Base-by-base conservation (phyloP, 2,797 vertebrate species). In the Tamandua tetradactyla region DNA sequence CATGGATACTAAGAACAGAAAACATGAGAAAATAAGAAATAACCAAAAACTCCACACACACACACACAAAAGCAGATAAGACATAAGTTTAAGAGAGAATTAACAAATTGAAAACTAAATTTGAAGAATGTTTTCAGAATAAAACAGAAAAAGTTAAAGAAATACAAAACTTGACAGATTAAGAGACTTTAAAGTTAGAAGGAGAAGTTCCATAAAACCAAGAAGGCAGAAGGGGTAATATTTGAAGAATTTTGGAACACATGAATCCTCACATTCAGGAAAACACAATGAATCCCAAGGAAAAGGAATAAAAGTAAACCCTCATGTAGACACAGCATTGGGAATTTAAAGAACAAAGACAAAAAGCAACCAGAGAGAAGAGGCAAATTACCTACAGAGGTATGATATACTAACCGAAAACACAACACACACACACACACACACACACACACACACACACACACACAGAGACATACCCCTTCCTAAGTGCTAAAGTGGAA, bases 41-140 rank as follows among this genome's bases (percentile, higher is more conserved):
- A 47, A 83, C 59, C 66, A 71, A 61, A 62, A 80, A 62, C 32
- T 23, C 66, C 55, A 88, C 57, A 30, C 18, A 61, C 62, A 61
- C 62, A 80, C 49, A n/a, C n/a, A n/a, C n/a, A n/a, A n/a, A n/a
- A n/a, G n/a, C n/a, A n/a, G n/a, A n/a, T n/a, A n/a, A n/a, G 66
- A 79, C 55, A 88, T 42, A 92, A 52, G n/a, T 69, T 81, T 52
- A 87, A 76, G 42, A 69, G 23, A 84, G 30, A 89, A 83, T 27
- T 64, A 79, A 42, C 59, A 49, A 82, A 76, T 1, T 88, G 23
- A 94, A 87, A 82, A 64, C 27, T 47, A 75, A 71, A 61, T 68
- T 9, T 57, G 75, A 93, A 93, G 57, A 89, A 85, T 49, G 66
- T 15, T 61, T 80, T 93, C 42, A 95, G 49, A 93, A 74, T 49